Evolutionary conservation across 2,113 vertebrate species (phyloP), one percentile per base, ranked within the genome.

Genomic region (Bujurquina vittata): DNA sequence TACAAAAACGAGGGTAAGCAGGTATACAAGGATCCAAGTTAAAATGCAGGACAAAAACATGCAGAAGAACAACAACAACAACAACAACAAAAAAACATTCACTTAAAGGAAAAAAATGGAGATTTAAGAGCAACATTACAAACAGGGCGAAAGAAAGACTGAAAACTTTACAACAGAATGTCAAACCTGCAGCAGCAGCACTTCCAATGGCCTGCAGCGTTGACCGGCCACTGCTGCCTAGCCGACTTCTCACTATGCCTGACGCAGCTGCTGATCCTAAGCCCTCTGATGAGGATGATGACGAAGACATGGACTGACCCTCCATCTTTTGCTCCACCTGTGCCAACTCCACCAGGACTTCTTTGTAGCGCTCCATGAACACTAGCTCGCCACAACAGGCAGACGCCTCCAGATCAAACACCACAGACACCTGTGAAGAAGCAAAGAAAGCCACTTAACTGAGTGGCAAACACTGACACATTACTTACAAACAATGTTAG

Each of bases 151-250:
- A 55, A 52, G 7, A 23, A 58, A 23, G 31, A 31, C 4, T 31
- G 33, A 26, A 31, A 11, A 20, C 22, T 18, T 46, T 11, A 23
- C 5, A 73, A 46, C 20, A 58, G 7, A 17, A 33, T 1, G 22
- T 17, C 17, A 18, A 80, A 99, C 98, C 98, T 94, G 98, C 98
- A 18, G 98, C 98, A 2, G 98, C 98, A 4, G 98, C 98, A 0
- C 89, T 98, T 56, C 97, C 98, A 35, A 99, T 99, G 84, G 98
- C 98, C 82, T 99, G 97, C 7, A 99, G 94, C 0, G 98, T 99
- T 0, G 96, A 97, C 40, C 96, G 94, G 72, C 97, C 97, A 40
- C 96, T 97, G 90, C 96, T 95, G 18, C 96, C 95, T 73, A 96
- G 81, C 22, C 96, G 90, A 22, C 84, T 96, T 85, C 96, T 94